phyloP scores from a whole-genome alignment of 2,113 vertebrate genomes.

The Gymnorhina tibicen region DNA sequence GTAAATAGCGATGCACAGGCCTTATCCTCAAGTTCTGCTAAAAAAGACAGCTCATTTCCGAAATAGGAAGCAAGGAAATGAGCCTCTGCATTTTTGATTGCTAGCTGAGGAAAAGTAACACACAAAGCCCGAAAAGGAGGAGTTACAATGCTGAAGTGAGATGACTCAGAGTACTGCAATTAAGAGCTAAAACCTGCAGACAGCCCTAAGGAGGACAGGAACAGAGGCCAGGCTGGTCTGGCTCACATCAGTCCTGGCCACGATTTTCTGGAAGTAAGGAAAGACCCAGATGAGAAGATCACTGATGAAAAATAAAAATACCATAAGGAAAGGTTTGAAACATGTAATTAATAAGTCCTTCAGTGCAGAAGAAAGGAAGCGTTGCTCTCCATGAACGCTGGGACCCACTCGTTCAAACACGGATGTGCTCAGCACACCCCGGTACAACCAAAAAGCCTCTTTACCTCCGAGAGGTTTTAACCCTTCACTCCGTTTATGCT shows the following conservation, averaged over 20 bases:
- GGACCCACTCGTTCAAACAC: accelerated
- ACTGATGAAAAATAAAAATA: neutral
- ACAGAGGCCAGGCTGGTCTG: neutral
- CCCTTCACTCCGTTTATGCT: neutral
- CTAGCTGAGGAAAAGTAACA: neutral
- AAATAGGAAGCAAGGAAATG: slow-evolving; percentile 32
- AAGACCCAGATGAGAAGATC: neutral
- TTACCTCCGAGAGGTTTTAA: neutral
- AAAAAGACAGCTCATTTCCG: neutral
- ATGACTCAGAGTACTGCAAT: neutral
- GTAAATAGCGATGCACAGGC: neutral
- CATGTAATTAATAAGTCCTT: neutral
- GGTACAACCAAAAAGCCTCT: neutral
- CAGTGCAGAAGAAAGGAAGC: neutral
- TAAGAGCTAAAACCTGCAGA: neutral
- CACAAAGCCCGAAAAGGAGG: neutral
- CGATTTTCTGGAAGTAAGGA: neutral
- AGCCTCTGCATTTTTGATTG: neutral
- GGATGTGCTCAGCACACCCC: neutral
- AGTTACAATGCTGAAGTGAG: neutral
- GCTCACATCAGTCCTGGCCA: neutral
- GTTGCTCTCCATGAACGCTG: neutral
- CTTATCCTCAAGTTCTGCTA: neutral
- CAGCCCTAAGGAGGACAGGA: neutral
- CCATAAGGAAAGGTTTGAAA: neutral